Evolutionary conservation across 2,888 invertebrate genomes (phyloP), one percentile per base, ranked within the genome.

Genomic region (Abrostola tripartita): DNA sequence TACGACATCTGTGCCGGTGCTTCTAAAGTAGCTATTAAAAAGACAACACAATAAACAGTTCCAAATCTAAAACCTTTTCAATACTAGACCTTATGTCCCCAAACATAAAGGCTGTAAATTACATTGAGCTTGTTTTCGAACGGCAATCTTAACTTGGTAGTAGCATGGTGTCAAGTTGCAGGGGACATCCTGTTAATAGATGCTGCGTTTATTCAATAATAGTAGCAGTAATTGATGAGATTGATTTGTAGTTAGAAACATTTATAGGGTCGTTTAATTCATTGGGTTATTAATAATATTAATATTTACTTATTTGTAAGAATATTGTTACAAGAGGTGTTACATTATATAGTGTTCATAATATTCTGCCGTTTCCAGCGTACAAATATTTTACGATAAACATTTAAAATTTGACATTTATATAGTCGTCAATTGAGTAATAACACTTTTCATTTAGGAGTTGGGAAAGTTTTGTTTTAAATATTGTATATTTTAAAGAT

Each of bases 141-240:
- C 35, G 52, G 65, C 63, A 69, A 61, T 61, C 11, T 56, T 10
- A 66, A 51, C 44, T 65, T 65, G 52, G 68, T 61, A 11, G 24
- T 51, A 49, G 52, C 52, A 61, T 52, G 70, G 76, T 77, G 71
- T 78, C 79, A 79, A 67, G 75, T 81, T 81, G 68, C 80, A 76
- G 38, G 70, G 68, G 70, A 77, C 81, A 78, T 82, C 82, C 81
- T 77, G 80, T 66, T 59, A 40, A 71, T 63, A 64, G 66, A 71
- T 74, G 65, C 62, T 76, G 68, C 51, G 71, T 68, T 68, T 66
- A 68, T 72, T 67, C 49, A 61, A 74, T 74, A 73, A 63, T 55
- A 65, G 47, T 49, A 56, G 57, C 56, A 47, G 42, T 52, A 59
- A 65, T 71, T 71, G 63, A 72, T 71, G 54, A 65, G 63, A 72